These are phyloP conservation scores for Neodiprion pinetum DNA, from an alignment of 1,140 invertebrate species.

Conservation along the genomic window DNA sequence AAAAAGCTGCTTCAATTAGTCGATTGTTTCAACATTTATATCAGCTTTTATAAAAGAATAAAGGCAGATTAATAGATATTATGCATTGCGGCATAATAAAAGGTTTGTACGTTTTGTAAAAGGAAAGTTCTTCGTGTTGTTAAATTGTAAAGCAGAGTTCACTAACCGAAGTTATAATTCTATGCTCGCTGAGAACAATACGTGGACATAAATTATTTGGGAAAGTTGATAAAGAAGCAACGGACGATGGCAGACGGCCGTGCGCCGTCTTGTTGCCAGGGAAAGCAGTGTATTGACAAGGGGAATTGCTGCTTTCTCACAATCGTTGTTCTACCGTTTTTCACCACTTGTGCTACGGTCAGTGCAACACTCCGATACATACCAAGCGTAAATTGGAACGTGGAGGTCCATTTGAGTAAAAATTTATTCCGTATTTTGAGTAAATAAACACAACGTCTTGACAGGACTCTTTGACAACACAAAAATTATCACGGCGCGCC, in stretches of 20 bases:
- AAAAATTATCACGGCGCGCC: background rate
- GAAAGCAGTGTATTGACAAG: slow-evolving; percentile 37
- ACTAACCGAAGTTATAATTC: too few species aligned
- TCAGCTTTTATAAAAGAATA: too few species aligned
- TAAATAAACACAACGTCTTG: background rate
- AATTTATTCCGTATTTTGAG: background rate
- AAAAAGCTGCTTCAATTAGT: too few species aligned
- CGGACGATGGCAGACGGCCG: background rate
- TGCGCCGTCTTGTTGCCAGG: slow-evolving; percentile 35
- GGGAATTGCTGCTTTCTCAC: slow-evolving; percentile 25
- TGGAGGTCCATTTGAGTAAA: background rate
- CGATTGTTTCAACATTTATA: too few species aligned
- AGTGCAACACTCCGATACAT: background rate
- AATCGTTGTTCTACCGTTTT: background rate
- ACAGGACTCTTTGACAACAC: background rate
- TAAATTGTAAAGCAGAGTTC: too few species aligned
- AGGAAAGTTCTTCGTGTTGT: too few species aligned
- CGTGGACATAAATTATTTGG: too few species aligned
- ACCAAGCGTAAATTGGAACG: background rate
- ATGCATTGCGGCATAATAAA: too few species aligned
- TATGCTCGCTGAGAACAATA: too few species aligned
- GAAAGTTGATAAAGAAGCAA: too few species aligned
- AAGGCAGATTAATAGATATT: too few species aligned
- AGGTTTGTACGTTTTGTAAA: too few species aligned
- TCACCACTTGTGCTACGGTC: background rate